Base-by-base conservation (phyloP, 2,888 invertebrate species). In the Parnassius apollo region DNA sequence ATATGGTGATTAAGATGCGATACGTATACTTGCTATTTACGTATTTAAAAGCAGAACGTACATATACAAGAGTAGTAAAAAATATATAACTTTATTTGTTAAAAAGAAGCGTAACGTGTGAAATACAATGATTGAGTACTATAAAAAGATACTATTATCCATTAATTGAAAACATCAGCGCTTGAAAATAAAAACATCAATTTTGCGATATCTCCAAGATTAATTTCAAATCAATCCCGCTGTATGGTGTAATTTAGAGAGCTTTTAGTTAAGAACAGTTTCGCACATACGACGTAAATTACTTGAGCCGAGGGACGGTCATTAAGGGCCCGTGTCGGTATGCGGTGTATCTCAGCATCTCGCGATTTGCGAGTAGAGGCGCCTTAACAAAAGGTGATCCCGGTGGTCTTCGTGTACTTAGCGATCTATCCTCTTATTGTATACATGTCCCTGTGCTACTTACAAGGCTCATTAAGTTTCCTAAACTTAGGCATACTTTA, bases 281-380 rank as follows among this genome's bases (percentile, higher is more conserved):
- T 88, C 84, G 88, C 90, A 90, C 86, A 86, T 86, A 84, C 85
- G 85, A 88, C 86, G 86, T 91, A 91, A 91, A 90, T 91, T 90
- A 86, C 85, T 81, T 82, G 74, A 73, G 82, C 78, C 82, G 77
- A 81, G 84, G 84, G 85, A 83, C 82, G 82, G 84, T 86, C 85
- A 88, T 89, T 91, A 90, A 83, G 81, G 85, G 75, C 72, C 81
- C 81, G 83, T 83, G 81, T 86, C 73, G 86, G 89, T 81, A 85
- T 85, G 86, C 86, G 76, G 77, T 86, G 81, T 90, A 91, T 91
- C 91, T 85, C 71, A 76, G 74, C 81, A 90, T 90, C 89, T 88
- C 74, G 83, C 85, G 87, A 89, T 88, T 88, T 88, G 88, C 83
- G 86, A 88, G 81, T 81, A 77, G 77, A 80, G 77, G 76, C 78